Evolutionary conservation across 2,113 vertebrate genomes (phyloP).

Genomic region (Piprites chloris): DNA sequence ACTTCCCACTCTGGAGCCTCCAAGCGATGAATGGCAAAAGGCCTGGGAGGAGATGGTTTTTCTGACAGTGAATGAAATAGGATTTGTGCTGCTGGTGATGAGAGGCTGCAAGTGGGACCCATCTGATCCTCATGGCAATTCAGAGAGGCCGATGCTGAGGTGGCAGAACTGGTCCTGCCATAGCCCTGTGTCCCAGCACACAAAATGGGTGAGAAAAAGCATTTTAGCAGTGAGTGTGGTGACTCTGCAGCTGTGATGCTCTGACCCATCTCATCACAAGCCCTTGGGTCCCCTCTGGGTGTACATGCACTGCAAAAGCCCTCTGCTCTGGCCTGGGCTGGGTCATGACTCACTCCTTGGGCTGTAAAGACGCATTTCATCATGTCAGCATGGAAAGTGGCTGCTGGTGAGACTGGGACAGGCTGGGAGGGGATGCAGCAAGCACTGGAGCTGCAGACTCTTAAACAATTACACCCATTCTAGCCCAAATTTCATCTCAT

Average conservation of each 20-base stretch:
- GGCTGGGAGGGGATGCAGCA: not conserved
- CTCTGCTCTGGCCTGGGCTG: not conserved
- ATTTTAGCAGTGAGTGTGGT: not conserved
- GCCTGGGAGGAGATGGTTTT: not conserved
- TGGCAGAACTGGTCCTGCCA: not conserved
- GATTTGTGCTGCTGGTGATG: not conserved
- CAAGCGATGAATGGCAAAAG: fast-evolving
- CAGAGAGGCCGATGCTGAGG: not conserved
- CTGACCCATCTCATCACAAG: not conserved
- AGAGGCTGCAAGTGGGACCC: not conserved
- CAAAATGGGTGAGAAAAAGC: not conserved
- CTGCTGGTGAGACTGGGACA: not conserved
- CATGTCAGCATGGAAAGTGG: not conserved
- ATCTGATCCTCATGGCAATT: not conserved
- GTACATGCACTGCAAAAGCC: not conserved
- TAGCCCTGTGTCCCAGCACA: not conserved
- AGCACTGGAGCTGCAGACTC: fast-evolving
- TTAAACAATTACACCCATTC: not conserved
- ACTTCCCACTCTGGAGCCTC: not conserved
- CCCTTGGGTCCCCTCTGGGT: not conserved
- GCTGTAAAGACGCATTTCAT: not conserved
- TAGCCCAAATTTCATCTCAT: not conserved
- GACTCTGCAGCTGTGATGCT: not conserved
- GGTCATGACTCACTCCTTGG: not conserved
- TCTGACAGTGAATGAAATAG: not conserved